Evolutionary conservation across 1,140 invertebrate species (phyloP), one percentile per base, ranked within the genome.

Genomic region (Prorops nasuta): DNA sequence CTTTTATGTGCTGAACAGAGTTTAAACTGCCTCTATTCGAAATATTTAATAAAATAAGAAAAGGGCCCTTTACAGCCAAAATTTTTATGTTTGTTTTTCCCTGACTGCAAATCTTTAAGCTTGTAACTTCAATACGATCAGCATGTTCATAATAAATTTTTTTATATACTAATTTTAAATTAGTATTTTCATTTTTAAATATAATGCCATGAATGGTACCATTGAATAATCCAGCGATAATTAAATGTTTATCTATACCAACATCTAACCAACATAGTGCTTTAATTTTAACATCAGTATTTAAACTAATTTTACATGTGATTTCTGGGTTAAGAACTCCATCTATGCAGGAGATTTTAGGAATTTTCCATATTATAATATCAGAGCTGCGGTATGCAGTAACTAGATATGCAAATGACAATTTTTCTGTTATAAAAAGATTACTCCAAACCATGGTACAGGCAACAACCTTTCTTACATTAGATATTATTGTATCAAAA

Each of bases 381-480:
- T 76, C 72, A 7, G 55, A 59, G 44, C 60, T 74, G 12, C 61
- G 42, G 46, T 71, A 72, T 15, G 65, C 63, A n/a, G 64, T 54
- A 1, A 58, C 52, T 3, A 78, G 51, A 43, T 71, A 77, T 17
- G 69, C 65, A 58, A 60, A 75, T 4, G 18, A 31, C n/a, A 17
- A 24, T 8, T 50, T 12, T 18, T 37, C 15, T n/a, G 35, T 17
- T 34, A 51, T 19, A 31, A 58, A 54, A 9, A 74, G 40, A 21
- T 54, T 12, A 31, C 74, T 76, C 76, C 76, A 78, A 15, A 60
- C 42, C 2, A 69, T 53, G 17, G 65, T 56, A n/a, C 69, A 71
- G 7, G 64, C 68, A 20, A 64, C 55, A 0, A 74, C 38, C 22
- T 56, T 38, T 43, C 64, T 50, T 2, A 68, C n/a, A 12, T 44